Evolutionary conservation across 1,140 invertebrate species (phyloP).

Genomic region (Caerostris darwini): DNA sequence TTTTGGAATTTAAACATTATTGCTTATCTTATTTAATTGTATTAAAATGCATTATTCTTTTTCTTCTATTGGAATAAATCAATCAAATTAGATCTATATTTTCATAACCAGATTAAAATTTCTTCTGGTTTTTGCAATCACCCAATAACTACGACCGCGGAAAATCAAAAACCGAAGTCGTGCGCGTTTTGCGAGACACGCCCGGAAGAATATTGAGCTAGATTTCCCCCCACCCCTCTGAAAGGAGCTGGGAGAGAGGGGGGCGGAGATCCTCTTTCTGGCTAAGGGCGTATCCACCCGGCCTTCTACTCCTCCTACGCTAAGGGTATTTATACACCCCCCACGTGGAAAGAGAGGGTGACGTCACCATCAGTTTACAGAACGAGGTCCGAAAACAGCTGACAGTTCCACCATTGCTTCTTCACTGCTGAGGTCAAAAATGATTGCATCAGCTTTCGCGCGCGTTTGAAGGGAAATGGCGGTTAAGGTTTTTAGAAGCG

Average conservation of each 20-base stretch:
- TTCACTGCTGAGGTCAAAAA: not conserved
- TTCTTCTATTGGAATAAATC: too few relatives aligned
- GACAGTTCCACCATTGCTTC: not conserved
- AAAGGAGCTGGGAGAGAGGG: constrained; percentile 28
- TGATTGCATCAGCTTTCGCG: not conserved
- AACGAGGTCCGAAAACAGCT: constrained; percentile 31
- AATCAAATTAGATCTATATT: too few relatives aligned
- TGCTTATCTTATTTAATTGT: too few relatives aligned
- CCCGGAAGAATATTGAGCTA: constrained; percentile 67
- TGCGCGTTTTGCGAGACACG: constrained; percentile 44
- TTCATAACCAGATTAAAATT: too few relatives aligned
- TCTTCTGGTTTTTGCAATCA: too few relatives aligned
- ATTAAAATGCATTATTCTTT: too few relatives aligned
- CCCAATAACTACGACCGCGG: not conserved
- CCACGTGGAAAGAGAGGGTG: constrained; percentile 61
- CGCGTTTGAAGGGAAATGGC: not conserved
- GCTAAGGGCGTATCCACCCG: constrained; percentile 72
- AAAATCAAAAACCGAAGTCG: constrained; percentile 38
- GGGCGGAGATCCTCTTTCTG: constrained; percentile 52
- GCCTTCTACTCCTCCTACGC: constrained; percentile 74
- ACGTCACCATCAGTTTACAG: constrained; percentile 51
- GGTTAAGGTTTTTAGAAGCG: not conserved
- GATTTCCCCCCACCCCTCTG: constrained; percentile 42
- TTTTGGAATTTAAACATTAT: too few relatives aligned
- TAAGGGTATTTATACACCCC: constrained; percentile 57